Conservation (phyloP, 2,888 invertebrate genomes). For the Geotrupes spiniger region DNA sequence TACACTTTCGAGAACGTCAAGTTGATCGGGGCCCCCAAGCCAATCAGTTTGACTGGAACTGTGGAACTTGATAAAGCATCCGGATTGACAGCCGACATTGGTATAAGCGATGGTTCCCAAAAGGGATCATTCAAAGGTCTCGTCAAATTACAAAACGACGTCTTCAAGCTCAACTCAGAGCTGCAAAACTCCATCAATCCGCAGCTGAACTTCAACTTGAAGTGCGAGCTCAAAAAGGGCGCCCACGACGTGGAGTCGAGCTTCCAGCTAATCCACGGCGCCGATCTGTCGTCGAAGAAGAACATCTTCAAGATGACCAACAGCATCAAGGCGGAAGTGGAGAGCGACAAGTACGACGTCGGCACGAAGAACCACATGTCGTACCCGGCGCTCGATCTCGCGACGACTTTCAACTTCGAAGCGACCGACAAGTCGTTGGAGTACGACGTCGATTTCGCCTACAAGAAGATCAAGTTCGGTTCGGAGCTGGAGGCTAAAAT, state of each 20-base stretch:
- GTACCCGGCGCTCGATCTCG: slow-evolving; percentile 55
- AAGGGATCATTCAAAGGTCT: slow-evolving; percentile 48
- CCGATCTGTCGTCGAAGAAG: slow-evolving; percentile 57
- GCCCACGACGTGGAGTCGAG: slow-evolving; percentile 29
- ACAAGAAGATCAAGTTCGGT: slow-evolving; percentile 58
- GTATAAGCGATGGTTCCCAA: slow-evolving; percentile 53
- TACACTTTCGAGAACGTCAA: slow-evolving; percentile 61
- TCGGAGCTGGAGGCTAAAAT: slow-evolving; percentile 51
- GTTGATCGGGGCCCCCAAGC: slow-evolving; percentile 47
- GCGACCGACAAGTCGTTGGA: slow-evolving; percentile 57
- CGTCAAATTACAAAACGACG: slow-evolving; percentile 39
- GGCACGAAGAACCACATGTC: slow-evolving; percentile 57
- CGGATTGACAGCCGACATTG: slow-evolving; percentile 53
- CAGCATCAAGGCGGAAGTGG: slow-evolving; percentile 34
- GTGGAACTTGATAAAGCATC: slow-evolving; percentile 48
- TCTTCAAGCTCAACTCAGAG: slow-evolving; percentile 51
- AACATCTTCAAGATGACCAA: slow-evolving; percentile 54
- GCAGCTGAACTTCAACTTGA: slow-evolving; percentile 58
- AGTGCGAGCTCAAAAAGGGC: slow-evolving; percentile 50
- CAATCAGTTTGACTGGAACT: slow-evolving; percentile 55
- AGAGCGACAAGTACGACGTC: slow-evolving; percentile 50
- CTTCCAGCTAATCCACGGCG: slow-evolving; percentile 58
- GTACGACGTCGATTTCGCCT: slow-evolving; percentile 57
- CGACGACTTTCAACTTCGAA: slow-evolving; percentile 56
- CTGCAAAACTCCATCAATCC: slow-evolving; percentile 62